phyloP scores from a whole-genome alignment of 2,113 vertebrate genomes.

The Orthonyx spaldingii region DNA sequence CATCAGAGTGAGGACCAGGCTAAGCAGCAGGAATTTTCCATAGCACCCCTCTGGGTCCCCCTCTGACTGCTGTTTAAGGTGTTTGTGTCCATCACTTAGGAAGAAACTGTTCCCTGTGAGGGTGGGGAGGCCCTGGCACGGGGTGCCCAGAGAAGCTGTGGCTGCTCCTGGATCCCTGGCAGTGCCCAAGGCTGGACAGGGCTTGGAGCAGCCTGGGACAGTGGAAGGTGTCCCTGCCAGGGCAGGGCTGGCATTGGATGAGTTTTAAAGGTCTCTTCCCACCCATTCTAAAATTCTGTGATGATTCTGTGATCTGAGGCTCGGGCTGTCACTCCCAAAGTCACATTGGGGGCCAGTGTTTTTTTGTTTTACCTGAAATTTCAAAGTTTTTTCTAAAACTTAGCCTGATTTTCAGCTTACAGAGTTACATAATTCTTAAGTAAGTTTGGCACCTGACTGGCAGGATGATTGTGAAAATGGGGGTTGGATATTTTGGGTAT shows the following conservation, averaged over 20 bases:
- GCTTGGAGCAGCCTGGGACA: neutral
- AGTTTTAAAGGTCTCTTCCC: neutral
- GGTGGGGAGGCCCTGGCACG: neutral
- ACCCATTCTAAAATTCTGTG: neutral
- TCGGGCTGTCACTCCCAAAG: neutral
- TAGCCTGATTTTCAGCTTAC: neutral
- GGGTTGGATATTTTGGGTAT: neutral
- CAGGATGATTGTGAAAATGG: neutral
- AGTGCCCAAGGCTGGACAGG: neutral
- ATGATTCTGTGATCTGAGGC: neutral
- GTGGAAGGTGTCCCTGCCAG: neutral
- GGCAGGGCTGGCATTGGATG: neutral
- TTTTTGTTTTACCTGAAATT: neutral
- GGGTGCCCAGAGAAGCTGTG: neutral
- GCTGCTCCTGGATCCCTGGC: neutral
- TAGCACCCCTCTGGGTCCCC: neutral
- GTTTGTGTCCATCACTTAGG: neutral
- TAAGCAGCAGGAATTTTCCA: neutral
- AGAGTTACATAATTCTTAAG: neutral
- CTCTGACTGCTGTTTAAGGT: neutral
- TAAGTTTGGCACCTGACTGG: neutral
- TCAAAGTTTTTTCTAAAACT: neutral
- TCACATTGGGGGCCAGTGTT: accelerated
- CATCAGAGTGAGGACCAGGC: neutral
- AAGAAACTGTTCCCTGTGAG: accelerated